Evolutionary conservation across 2,797 vertebrate genomes (phyloP).

Genomic region (Myiotriccus ornatus): DNA sequence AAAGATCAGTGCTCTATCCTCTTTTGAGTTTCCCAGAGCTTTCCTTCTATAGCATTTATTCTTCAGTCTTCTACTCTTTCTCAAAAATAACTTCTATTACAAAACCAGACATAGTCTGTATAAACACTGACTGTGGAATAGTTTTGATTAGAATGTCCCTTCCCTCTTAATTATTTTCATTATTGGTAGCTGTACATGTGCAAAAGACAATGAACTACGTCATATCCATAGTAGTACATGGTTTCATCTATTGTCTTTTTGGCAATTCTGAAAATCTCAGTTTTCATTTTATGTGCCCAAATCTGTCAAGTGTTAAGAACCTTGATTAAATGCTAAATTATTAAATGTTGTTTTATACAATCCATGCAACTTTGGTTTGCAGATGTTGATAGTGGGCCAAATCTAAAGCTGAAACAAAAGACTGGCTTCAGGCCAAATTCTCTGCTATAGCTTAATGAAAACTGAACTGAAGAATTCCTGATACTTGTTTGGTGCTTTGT

Average conservation of each 20-base stretch:
- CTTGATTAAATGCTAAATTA: neutral
- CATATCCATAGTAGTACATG: neutral
- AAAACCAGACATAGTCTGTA: neutral
- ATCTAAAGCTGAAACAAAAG: neutral
- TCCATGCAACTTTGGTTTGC: neutral
- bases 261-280: neutral
- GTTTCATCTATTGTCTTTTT: neutral
- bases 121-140: neutral
- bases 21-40: neutral
- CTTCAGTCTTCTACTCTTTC: neutral
- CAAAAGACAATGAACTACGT: neutral
- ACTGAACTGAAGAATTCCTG: neutral
- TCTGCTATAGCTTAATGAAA: neutral
- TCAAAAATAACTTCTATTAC: neutral
- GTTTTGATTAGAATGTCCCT: neutral
- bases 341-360: neutral
- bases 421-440: neutral
- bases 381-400: neutral
- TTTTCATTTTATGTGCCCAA: neutral
- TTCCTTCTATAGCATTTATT: neutral
- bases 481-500: neutral
- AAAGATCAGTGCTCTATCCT: neutral
- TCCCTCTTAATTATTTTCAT: neutral
- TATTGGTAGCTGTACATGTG: neutral
- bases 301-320: neutral